These are phyloP conservation scores for Drosophila carrolli DNA, from an alignment of 1,140 invertebrate genomes.

Conservation along the genomic window DNA sequence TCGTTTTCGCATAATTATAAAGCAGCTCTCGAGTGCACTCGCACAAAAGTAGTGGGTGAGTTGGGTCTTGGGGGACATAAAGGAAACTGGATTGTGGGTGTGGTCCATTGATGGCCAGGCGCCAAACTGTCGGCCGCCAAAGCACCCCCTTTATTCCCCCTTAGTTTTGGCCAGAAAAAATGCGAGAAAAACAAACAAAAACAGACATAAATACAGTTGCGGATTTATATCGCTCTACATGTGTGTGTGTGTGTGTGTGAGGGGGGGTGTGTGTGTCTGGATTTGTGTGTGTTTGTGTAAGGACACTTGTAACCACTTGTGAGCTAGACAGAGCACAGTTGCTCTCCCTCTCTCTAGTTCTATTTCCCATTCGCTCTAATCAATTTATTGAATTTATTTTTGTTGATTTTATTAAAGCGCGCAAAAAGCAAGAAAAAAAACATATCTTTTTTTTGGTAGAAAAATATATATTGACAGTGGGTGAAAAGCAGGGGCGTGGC, in stretches of 20 bases:
- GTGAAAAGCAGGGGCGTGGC: neutral
- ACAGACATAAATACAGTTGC: conserved; percentile 50
- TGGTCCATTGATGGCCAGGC: conserved; percentile 48
- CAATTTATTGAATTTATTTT: conserved; percentile 79
- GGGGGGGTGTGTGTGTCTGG: neutral
- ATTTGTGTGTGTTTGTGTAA: conserved; percentile 9
- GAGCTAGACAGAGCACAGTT: conserved; percentile 7
- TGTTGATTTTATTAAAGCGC: conserved; percentile 77
- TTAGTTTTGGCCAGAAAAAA: conserved; percentile 9
- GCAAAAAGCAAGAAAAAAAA: conserved; percentile 53
- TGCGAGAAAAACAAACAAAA: conserved; percentile 44
- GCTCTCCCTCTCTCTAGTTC: neutral
- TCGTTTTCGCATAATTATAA: conserved; percentile 47
- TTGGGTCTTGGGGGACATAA: neutral
- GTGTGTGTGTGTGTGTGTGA: neutral
- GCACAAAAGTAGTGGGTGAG: conserved; percentile 6
- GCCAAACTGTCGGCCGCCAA: conserved; percentile 70
- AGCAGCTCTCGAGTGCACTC: conserved; percentile 40
- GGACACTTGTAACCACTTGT: conserved; percentile 74
- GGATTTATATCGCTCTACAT: conserved; percentile 25
- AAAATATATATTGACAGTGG: conserved; percentile 24
- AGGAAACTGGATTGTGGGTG: neutral
- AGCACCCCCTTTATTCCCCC: neutral
- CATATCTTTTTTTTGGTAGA: conserved; percentile 3
- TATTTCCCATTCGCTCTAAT: conserved; percentile 43